Conservation (phyloP, 2,797 vertebrate species). For the Vireo griseus region DNA sequence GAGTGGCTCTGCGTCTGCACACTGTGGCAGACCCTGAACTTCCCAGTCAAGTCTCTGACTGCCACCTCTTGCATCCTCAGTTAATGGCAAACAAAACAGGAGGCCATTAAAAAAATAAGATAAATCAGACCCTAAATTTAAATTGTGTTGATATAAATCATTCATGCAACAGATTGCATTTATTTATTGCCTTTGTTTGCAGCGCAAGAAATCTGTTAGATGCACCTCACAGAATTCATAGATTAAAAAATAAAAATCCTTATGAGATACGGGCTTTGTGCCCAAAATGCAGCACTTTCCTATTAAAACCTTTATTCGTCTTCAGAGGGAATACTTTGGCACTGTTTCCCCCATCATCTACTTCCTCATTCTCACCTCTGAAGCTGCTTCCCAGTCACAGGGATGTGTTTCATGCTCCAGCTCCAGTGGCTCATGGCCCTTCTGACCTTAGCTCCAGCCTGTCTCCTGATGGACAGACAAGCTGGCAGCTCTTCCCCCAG, state of each 20-base stretch:
- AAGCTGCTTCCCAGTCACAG: neutral
- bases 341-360: neutral
- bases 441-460: neutral
- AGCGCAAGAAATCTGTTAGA: constrained; percentile 10
- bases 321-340: neutral
- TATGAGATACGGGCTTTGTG: neutral
- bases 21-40: neutral
- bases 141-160: constrained; percentile 38
- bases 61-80: neutral
- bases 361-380: neutral
- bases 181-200: constrained; percentile 51
- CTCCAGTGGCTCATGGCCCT: neutral
- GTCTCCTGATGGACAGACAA: neutral
- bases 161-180: constrained; percentile 46
- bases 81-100: constrained; percentile 12
- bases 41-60: neutral
- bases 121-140: constrained; percentile 36
- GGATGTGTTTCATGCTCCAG: neutral
- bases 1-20: neutral
- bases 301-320: neutral
- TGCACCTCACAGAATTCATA: neutral
- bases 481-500: neutral
- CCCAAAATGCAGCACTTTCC: neutral
- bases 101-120: neutral
- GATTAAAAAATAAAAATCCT: constrained; percentile 37